Percentiles rank a stretch among this genome's conserved stretches.
Conservation (phyloP, 2,888 invertebrate species). For the Phoronis australis region DNA sequence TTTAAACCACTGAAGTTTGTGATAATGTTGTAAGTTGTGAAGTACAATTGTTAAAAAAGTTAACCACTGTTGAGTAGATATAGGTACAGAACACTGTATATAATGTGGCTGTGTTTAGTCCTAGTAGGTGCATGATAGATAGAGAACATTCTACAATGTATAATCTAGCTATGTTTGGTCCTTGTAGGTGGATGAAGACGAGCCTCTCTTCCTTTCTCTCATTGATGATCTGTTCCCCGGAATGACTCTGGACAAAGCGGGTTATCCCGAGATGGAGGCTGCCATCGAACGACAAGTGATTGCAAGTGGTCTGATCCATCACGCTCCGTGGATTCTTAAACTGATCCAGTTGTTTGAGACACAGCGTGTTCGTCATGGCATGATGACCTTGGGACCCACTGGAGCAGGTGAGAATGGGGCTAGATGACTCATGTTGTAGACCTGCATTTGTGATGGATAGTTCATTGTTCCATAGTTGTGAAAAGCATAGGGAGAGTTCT, state of each 20-base stretch:
- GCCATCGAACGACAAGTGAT: conserved; percentile 63
- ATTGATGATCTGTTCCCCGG: conserved; percentile 95
- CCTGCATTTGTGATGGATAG: too few relatives aligned
- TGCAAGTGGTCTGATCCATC: conserved; percentile 70
- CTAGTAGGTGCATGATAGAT: too few relatives aligned
- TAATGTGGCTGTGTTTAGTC: too few relatives aligned
- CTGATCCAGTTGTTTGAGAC: conserved; percentile 72
- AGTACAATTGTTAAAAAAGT: too few relatives aligned
- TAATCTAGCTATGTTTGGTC: conserved; percentile 1
- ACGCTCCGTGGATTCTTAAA: conserved; percentile 93
- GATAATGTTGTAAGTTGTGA: too few relatives aligned
- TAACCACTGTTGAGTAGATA: too few relatives aligned
- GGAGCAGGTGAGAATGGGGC: too few relatives aligned
- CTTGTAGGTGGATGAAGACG: conserved; percentile 74
- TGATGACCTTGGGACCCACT: conserved; percentile 54
- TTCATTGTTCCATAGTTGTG: too few relatives aligned
- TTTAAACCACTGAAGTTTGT: too few relatives aligned
- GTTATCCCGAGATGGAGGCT: conserved; percentile 80
- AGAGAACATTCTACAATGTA: background rate
- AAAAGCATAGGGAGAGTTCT: too few relatives aligned
- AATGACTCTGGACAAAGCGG: conserved; percentile 85
- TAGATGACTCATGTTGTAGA: too few relatives aligned
- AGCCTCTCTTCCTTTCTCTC: conserved; percentile 92
- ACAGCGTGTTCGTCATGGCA: conserved; percentile 53
- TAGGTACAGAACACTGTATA: too few relatives aligned